Evolutionary conservation across 1,140 invertebrate genomes (phyloP).

Genomic region (Anagrus nilaparvatae): DNA sequence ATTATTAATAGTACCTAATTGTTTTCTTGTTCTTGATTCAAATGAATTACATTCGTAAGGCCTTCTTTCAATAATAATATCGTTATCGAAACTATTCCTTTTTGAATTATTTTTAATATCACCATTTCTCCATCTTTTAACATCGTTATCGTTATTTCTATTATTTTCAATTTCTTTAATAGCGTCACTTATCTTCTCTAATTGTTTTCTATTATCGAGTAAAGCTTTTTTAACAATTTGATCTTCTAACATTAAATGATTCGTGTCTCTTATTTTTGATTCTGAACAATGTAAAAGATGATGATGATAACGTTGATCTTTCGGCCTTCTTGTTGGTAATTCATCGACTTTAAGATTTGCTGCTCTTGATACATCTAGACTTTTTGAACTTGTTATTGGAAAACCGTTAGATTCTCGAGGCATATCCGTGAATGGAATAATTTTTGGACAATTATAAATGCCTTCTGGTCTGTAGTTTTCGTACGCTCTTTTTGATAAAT

Average conservation of each 20-base stretch:
- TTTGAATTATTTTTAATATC: conserved; percentile 22
- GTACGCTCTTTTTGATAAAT: conserved; percentile 29
- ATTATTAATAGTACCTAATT: no score
- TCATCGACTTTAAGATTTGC: conserved; percentile 16
- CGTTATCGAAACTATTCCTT: conserved; percentile 32
- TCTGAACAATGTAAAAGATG: conserved; percentile 17
- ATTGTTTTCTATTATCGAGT: conserved; percentile 37
- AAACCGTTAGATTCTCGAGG: conserved; percentile 28
- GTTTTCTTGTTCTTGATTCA: conserved; percentile 20
- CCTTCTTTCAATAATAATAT: no score
- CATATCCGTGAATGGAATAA: conserved; percentile 14
- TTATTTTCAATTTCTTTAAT: conserved; percentile 40
- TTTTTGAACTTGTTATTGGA: conserved; percentile 24
- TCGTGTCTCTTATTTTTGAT: conserved; percentile 38
- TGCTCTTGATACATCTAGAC: conserved; percentile 23
- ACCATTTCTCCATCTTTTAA: conserved; percentile 24
- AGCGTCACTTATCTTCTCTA: conserved; percentile 39
- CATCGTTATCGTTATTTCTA: conserved; percentile 23
- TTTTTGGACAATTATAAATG: no score
- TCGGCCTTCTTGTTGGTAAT: conserved; percentile 1
- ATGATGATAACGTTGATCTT: conserved; percentile 16
- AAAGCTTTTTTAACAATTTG: conserved; percentile 39
- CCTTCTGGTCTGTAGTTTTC: no score
- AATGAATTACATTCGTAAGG: no score
- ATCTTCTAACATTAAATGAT: conserved; percentile 36